Evolutionary conservation across 2,113 vertebrate species (phyloP).

Genomic region (Peromyscus californicus): DNA sequence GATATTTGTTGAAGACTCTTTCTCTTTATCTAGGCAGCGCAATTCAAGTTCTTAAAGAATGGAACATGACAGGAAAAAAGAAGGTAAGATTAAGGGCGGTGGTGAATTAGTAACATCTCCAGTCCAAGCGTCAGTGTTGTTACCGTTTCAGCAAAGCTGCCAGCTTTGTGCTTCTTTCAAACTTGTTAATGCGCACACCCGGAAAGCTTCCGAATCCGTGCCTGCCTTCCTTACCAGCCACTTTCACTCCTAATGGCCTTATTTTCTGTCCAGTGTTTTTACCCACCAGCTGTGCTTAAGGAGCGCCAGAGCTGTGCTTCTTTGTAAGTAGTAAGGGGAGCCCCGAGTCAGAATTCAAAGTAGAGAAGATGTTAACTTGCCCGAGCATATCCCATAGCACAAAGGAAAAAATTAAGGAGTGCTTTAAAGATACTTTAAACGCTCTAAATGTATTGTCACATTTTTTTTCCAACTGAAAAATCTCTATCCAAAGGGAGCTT

Average conservation of each 20-base stretch:
- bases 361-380: constrained; percentile 49
- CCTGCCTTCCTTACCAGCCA: constrained; percentile 49
- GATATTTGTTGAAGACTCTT: constrained; percentile 76
- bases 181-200: not conserved
- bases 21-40: constrained; percentile 87
- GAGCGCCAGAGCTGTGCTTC: constrained; percentile 21
- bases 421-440: constrained; percentile 57
- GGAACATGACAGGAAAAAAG: constrained; percentile 91
- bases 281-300: constrained; percentile 57
- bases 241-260: constrained; percentile 8
- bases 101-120: constrained; percentile 55
- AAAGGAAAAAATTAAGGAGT: constrained; percentile 59
- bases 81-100: constrained; percentile 87
- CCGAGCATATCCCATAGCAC: constrained; percentile 43
- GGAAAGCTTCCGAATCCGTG: constrained; percentile 26
- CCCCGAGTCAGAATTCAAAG: constrained; percentile 40
- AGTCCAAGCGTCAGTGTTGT: constrained; percentile 9
- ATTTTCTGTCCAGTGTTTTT: constrained; percentile 52
- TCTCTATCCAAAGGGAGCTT: constrained; percentile 7
- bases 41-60: constrained; percentile 90
- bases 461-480: constrained; percentile 21
- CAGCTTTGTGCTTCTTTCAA: constrained; percentile 39
- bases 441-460: constrained; percentile 52
- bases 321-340: constrained; percentile 34
- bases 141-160: constrained; percentile 59